Conservation (phyloP, 2,113 vertebrate genomes). For the Phodopus roborovskii region DNA sequence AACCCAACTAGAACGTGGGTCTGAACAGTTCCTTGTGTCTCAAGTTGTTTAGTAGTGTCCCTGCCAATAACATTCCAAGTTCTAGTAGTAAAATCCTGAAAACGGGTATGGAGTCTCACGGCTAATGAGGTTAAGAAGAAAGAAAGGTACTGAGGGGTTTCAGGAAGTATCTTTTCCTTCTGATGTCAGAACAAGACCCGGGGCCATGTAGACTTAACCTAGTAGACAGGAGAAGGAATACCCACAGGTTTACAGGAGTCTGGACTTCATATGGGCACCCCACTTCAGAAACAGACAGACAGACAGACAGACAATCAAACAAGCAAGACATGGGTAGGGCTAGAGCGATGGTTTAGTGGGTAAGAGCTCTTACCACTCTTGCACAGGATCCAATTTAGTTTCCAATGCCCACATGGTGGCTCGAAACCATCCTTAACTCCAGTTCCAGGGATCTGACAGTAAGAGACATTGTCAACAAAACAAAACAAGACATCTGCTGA, state of each 20-base stretch:
- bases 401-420: background rate
- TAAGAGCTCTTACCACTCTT: background rate
- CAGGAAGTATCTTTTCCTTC: background rate
- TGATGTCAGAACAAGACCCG: background rate
- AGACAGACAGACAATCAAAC: too few relatives aligned
- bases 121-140: background rate
- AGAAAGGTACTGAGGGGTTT: slow-evolving; percentile 1
- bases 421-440: background rate
- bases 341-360: background rate
- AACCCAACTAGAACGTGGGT: background rate
- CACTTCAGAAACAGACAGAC: background rate
- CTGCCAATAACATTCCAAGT: background rate
- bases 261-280: background rate
- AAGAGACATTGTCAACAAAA: background rate
- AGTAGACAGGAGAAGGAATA: background rate
- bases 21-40: background rate
- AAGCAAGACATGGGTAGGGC: background rate
- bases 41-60: background rate
- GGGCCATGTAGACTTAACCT: background rate
- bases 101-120: background rate
- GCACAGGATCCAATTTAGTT: background rate
- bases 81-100: background rate
- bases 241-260: background rate
- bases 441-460: background rate
- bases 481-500: background rate